Percentiles rank a stretch among this genome's conserved stretches.
These are phyloP conservation scores for Labia minor DNA, from an alignment of 2,888 invertebrate genomes.

Conservation along the genomic window DNA sequence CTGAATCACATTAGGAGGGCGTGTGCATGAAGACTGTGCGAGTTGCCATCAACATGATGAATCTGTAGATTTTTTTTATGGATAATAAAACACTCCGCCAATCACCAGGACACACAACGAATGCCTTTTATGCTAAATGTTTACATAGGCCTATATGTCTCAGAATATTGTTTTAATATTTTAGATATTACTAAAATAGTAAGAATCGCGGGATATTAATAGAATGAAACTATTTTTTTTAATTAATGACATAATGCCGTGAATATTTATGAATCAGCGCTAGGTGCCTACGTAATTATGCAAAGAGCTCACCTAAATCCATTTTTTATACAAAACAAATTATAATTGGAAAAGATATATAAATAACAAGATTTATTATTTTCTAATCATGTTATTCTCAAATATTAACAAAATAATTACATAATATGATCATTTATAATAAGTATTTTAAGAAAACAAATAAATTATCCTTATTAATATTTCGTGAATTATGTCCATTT, in stretches of 20 bases:
- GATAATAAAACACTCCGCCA: not conserved
- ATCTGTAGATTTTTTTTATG: not conserved
- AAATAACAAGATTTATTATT: no score
- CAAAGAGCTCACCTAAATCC: slow-evolving; percentile 2
- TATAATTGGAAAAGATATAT: no score
- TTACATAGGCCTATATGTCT: slow-evolving; percentile 4
- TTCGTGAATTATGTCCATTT: not conserved
- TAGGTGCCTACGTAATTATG: slow-evolving; percentile 2
- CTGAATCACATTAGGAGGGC: slow-evolving; percentile 7
- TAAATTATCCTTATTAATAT: not conserved
- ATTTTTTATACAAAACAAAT: no score
- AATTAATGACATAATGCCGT: not conserved
- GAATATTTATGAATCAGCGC: not conserved
- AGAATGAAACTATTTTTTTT: not conserved
- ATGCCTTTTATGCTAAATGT: not conserved
- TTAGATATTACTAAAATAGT: not conserved
- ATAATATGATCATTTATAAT: not conserved
- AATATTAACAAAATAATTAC: not conserved
- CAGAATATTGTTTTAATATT: not conserved
- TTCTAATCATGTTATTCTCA: not conserved
- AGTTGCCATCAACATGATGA: slow-evolving; percentile 7
- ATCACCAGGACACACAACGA: not conserved
- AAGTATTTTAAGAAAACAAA: not conserved
- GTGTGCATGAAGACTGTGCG: slow-evolving; percentile 6
- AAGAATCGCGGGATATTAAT: slow-evolving; percentile 8